Evolutionary conservation across 2,113 vertebrate species (phyloP), one percentile per base, ranked within the genome.

Genomic region (Osmerus mordax): DNA sequence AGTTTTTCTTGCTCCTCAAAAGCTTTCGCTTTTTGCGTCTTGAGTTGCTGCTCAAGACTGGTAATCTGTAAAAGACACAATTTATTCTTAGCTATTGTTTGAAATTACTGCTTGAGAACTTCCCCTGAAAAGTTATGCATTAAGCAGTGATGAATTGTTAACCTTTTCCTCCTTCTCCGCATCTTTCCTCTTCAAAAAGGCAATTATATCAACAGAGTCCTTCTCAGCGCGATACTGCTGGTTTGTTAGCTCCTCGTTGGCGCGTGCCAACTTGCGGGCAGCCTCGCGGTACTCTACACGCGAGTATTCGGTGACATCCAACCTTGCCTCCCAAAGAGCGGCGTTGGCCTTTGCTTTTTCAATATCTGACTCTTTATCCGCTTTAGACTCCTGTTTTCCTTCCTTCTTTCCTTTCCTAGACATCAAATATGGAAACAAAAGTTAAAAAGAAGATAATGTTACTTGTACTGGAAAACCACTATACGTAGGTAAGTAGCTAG

Each of bases 271-370:
- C 69, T 74, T 89, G 3, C 79, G 78, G 2, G 89, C 87, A 1
- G 87, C 76, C 62, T 93, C 89, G 0, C 88, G 89, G 75, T 92
- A 91, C 23, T 94, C 89, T 8, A 70, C 72, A 9, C 91, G 90
- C 1, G 92, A 93, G 75, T 79, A 79, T 58, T 94, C 92, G 0
- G 91, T 89, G 69, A 90, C 74, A 77, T 93, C 87, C 70, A 93
- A 68, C 78, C 91, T 88, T 29, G 91, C 77, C 84, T 95, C 95
- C 94, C 94, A 93, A 0, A 94, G 87, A 47, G 92, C 81, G 0
- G 90, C 87, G 60, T 78, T 93, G 11, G 87, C 91, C 65, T 91
- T 92, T 4, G 90, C 91, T 80, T 87, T 91, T 4, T 95, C 93
- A 2, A 86, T 12, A 15, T 92, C 92, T 1, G 84, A 74, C 65